Evolutionary conservation across 2,113 vertebrate genomes (phyloP), one percentile per base, ranked within the genome.

Genomic region (Xiphias gladius): DNA sequence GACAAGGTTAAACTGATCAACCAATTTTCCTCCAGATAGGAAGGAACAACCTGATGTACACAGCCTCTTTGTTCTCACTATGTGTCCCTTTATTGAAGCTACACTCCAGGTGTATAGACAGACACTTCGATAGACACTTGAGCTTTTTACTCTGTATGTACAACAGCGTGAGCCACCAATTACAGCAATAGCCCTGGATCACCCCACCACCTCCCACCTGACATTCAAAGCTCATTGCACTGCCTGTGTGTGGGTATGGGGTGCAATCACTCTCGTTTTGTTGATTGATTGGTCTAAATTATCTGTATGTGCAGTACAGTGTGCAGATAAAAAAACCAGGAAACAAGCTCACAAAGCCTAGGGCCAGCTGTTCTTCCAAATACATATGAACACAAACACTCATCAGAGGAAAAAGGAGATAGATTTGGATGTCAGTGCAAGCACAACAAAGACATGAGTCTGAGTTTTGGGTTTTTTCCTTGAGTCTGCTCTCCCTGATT

Each of bases 271-370:
- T 39, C 63, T 57, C 5, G 39, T 39, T 61, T 68, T 76, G 63
- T 78, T 86, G 73, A 85, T 76, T 80, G 73, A 80, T 75, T 79
- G 55, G 46, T 74, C 35, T 82, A 41, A 65, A 48, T 19, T 78
- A 67, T 84, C 20, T 73, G 13, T 64, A 30, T 64, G 41, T 75
- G 32, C 57, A 80, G 46, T 57, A 71, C 22, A 48, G 30, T 43
- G 22, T 55, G 28, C 20, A 68, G 54, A 55, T 5, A n/a, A 1
- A n/a, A 1, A 74, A 22, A 58, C 26, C 70, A 54, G 20, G 10
- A 73, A 46, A 64, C 4, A 68, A 52, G 28, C 46, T 80, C 0
- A 43, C 6, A 69, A 64, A 61, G 48, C 24, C 35, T 30, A 19
- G 6, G 10, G 35, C 64, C 22, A 61, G 13, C 20, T 24, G 48